Evolutionary conservation across 1,140 invertebrate species (phyloP), one percentile per base, ranked within the genome.

Genomic region (Zaprionus davidi): DNA sequence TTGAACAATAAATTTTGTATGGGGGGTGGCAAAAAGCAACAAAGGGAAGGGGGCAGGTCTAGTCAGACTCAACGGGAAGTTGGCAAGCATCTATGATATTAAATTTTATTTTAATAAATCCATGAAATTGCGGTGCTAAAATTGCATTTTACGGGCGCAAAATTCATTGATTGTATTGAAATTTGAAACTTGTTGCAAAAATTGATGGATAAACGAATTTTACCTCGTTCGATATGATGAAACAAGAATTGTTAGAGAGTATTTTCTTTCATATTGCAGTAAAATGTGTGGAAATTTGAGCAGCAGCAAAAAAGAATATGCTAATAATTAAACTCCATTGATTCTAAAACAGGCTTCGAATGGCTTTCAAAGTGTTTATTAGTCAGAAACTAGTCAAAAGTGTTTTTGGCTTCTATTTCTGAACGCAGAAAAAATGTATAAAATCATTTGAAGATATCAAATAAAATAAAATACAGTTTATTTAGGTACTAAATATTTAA

Each of bases 1-100:
- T 88, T 88, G 81, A 84, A 88, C 81, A 87, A 88, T 86, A 87
- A 81, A 76, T 71, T 69, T 49, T 70, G 36, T 9, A 7, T 36
- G 28, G 46, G 26, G 22, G 22, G 13, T 49, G 58, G 49, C 9
- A 51, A 57, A 34, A 24, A 57, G 51, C 53, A 15, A 28, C 6
- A 26, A 26, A 41, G 49, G 38, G 11, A 15, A 13, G 26, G 24
- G n/a, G n/a, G 17, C 2, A 41, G 38, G 5, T 34, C 9, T 34
- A 41, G 38, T n/a, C 4, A 13, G 4, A 41, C 13, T 6, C 4
- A 22, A 4, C 36, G 34, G 38, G 38, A 41, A 34, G 13, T 7
- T 28, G 46, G 20, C 12, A 26, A 64, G 36, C 34, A 51, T 17
- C 38, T n/a, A 49, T 13, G 46, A 24, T 46, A 46, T 51, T 51